Conservation (phyloP, 2,797 vertebrate genomes). For the Tragelaphus eurycerus region DNA sequence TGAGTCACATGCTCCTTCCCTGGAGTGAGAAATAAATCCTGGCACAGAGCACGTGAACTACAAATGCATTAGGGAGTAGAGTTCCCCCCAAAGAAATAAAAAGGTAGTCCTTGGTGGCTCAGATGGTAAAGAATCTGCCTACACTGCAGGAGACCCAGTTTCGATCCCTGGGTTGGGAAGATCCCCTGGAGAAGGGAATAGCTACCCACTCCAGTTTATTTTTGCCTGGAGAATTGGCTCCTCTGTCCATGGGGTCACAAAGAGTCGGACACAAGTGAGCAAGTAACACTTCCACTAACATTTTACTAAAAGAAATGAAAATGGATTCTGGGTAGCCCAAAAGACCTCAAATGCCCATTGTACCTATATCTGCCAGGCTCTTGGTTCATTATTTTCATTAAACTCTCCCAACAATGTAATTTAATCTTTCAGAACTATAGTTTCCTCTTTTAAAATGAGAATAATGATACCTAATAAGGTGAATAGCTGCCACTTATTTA, state of each 20-base stretch:
- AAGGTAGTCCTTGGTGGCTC: not conserved
- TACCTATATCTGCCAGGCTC: not conserved
- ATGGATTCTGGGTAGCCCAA: not conserved
- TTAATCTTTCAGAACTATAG: not conserved
- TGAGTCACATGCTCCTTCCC: not conserved
- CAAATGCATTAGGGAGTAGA: not conserved
- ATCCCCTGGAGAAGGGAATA: not conserved
- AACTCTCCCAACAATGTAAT: not conserved
- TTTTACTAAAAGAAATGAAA: not conserved
- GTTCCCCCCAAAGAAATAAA: not conserved
- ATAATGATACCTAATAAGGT: not conserved
- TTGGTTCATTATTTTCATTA: not conserved
- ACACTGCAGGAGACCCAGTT: not conserved
- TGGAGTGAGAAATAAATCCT: not conserved
- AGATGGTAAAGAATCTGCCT: not conserved
- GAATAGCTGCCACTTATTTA: not conserved
- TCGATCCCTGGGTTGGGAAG: not conserved
- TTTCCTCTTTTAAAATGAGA: constrained; percentile 29
- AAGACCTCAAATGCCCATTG: not conserved
- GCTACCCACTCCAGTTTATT: not conserved
- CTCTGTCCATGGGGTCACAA: not conserved
- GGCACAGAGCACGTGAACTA: not conserved
- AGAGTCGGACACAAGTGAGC: not conserved
- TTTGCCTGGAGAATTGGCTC: not conserved
- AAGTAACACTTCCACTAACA: not conserved